Conservation (phyloP, 2,113 vertebrate genomes). For the Tringa solitaria region DNA sequence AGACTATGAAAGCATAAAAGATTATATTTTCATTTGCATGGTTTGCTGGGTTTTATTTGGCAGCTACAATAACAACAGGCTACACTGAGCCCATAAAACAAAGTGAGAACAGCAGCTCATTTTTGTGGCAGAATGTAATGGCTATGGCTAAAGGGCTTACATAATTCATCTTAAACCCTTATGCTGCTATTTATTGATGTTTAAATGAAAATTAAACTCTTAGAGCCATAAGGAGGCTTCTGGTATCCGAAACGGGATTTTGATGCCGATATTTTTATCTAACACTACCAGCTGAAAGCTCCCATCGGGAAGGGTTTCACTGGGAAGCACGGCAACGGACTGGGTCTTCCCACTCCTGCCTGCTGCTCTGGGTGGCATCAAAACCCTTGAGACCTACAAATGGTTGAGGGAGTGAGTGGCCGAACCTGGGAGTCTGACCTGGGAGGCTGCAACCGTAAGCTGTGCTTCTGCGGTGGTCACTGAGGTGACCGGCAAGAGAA, state of each 20-base stretch:
- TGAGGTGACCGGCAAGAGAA: background rate
- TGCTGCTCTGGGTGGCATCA: background rate
- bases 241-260: slow-evolving; percentile 58
- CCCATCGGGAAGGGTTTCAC: background rate
- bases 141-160: slow-evolving; percentile 72
- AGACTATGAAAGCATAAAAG: slow-evolving; percentile 67
- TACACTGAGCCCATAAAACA: slow-evolving; percentile 75
- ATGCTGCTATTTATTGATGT: slow-evolving; percentile 75
- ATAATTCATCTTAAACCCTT: slow-evolving; percentile 78
- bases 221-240: slow-evolving; percentile 66
- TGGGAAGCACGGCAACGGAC: background rate
- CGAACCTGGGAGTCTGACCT: background rate
- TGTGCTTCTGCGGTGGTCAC: background rate
- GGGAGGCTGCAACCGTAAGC: background rate
- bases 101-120: slow-evolving; percentile 78
- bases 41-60: slow-evolving; percentile 79
- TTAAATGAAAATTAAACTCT: slow-evolving; percentile 80
- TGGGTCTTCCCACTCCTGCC: background rate
- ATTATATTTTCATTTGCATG: slow-evolving; percentile 79
- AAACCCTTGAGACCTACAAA: background rate
- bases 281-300: background rate
- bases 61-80: slow-evolving; percentile 75
- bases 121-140: slow-evolving; percentile 73
- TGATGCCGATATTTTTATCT: slow-evolving; percentile 19
- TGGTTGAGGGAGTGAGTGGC: background rate